phyloP scores from a whole-genome alignment of 2,888 invertebrate genomes.

The Callyntrura guangdongensis region DNA sequence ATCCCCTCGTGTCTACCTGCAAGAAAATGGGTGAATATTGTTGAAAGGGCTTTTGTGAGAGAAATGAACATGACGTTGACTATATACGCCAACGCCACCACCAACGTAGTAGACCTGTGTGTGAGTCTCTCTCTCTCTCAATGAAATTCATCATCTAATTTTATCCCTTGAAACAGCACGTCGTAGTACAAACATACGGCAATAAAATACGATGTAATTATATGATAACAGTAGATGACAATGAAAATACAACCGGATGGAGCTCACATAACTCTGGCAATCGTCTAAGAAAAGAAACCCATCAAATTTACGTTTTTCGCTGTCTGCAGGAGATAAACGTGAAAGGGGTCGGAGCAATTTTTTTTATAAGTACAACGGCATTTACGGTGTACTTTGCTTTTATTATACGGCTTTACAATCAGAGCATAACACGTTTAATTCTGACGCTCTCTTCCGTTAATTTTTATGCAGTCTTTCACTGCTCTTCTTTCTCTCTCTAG shows the following conservation, averaged over 20 bases:
- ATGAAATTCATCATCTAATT: conserved; percentile 68
- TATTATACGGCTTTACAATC: conserved; percentile 3
- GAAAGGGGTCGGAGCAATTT: neutral
- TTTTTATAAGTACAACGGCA: neutral
- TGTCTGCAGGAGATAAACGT: neutral
- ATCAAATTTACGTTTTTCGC: neutral
- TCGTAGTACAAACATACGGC: conserved; percentile 1
- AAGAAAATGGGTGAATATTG: neutral
- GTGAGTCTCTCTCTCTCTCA: conserved; percentile 3
- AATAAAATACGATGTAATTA: conserved; percentile 8
- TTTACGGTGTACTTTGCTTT: conserved; percentile 8
- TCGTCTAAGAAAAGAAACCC: neutral
- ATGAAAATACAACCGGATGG: conserved; percentile 38
- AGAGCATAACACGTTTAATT: neutral
- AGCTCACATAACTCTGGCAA: neutral
- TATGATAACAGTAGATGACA: conserved; percentile 30
- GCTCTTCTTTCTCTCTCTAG: neutral
- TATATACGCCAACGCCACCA: neutral
- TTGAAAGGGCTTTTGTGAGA: conserved; percentile 22
- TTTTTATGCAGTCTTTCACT: neutral
- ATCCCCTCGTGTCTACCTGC: conserved; percentile 19
- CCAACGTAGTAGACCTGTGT: neutral
- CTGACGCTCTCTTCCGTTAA: neutral
- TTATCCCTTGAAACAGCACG: neutral
- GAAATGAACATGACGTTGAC: conserved; percentile 14